These are phyloP conservation scores for Orthosia cruda DNA, from an alignment of 2,888 invertebrate genomes.

Conservation along the genomic window DNA sequence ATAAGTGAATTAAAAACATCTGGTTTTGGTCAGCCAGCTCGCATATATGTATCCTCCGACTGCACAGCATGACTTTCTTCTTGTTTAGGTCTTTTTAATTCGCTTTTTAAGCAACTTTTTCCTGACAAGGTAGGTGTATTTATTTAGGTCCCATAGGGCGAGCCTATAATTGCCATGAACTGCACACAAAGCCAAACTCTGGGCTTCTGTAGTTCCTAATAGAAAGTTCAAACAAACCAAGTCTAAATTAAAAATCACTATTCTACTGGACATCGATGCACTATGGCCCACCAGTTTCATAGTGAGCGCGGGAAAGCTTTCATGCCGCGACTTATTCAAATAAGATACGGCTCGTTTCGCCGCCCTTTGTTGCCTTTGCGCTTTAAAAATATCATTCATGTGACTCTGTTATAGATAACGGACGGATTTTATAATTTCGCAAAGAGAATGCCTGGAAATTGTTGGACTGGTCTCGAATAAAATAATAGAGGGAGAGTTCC, in stretches of 20 bases:
- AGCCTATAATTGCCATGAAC: too few species aligned
- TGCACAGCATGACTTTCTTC: too few species aligned
- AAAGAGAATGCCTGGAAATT: slow-evolving; percentile 21
- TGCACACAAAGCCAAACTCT: too few species aligned
- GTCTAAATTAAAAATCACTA: neutral
- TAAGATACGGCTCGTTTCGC: slow-evolving; percentile 71
- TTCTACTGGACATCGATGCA: slow-evolving; percentile 25
- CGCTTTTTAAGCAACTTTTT: too few species aligned
- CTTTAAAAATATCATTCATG: slow-evolving; percentile 65
- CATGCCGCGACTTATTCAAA: slow-evolving; percentile 73
- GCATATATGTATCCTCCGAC: too few species aligned
- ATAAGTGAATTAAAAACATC: too few species aligned
- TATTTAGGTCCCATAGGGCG: too few species aligned
- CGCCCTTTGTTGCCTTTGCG: slow-evolving; percentile 69
- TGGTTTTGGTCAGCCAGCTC: too few species aligned
- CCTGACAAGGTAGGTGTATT: neutral
- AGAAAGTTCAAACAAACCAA: neutral
- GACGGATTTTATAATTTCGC: slow-evolving; percentile 39
- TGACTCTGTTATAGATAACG: slow-evolving; percentile 58
- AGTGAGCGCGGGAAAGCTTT: slow-evolving; percentile 61
- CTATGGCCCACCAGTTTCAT: slow-evolving; percentile 47
- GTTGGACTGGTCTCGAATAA: neutral
- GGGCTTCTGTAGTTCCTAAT: neutral
- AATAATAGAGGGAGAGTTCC: neutral
- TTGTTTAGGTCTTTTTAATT: too few species aligned